Percentiles rank a stretch among this genome's conserved stretches.
Conservation (phyloP, 2,888 invertebrate genomes). For the Andrena haemorrhoa region DNA sequence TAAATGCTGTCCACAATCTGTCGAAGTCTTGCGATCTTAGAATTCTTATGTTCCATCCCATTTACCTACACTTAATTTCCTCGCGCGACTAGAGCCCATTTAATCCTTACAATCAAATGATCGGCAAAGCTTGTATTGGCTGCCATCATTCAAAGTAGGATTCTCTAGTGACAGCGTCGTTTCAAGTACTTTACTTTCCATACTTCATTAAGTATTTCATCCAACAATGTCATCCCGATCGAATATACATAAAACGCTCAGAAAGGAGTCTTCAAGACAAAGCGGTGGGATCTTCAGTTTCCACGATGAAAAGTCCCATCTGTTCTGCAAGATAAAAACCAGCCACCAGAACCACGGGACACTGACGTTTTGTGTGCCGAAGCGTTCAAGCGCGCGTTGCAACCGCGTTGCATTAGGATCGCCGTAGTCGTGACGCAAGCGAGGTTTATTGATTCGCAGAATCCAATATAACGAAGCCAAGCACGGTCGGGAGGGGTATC, state of each 20-base stretch:
- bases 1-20: too few relatives aligned
- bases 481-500: constrained; percentile 34
- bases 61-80: neutral
- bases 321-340: neutral
- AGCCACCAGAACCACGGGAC: neutral
- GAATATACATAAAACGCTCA: too few relatives aligned
- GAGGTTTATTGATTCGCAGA: constrained; percentile 71
- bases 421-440: constrained; percentile 65
- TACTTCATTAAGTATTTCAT: too few relatives aligned
- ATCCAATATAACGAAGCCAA: constrained; percentile 67
- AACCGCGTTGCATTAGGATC: constrained; percentile 64
- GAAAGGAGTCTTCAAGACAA: neutral
- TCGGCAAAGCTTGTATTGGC: too few relatives aligned
- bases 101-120: neutral
- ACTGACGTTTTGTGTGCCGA: constrained; percentile 7
- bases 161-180: too few relatives aligned
- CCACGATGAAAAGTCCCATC: neutral
- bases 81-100: neutral
- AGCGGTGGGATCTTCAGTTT: neutral
- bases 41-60: neutral
- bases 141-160: too few relatives aligned
- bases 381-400: constrained; percentile 32
- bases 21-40: neutral
- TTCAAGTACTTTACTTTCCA: too few relatives aligned
- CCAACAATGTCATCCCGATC: too few relatives aligned